Evolutionary conservation across 2,888 invertebrate species (phyloP).

Genomic region (Mesochorus sp.): DNA sequence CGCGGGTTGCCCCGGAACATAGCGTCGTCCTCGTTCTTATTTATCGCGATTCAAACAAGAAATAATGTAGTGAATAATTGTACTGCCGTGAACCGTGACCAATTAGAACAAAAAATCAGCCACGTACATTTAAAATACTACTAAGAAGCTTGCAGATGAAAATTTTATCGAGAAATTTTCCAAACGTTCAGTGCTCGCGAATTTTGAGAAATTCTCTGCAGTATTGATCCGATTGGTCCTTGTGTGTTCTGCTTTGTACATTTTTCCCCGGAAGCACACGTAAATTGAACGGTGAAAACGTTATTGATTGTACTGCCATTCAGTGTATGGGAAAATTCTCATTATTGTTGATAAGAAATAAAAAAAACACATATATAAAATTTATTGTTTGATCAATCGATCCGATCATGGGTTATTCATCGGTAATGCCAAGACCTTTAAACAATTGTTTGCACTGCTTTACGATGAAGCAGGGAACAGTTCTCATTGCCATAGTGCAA

Average conservation of each 20-base stretch:
- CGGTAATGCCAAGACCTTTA: slow-evolving; percentile 57
- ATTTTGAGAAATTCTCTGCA: slow-evolving; percentile 24
- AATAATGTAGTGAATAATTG: slow-evolving; percentile 4
- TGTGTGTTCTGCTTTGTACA: slow-evolving; percentile 2
- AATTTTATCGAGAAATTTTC: not conserved
- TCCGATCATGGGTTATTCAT: slow-evolving; percentile 7
- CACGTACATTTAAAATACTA: not conserved
- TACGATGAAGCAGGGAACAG: slow-evolving; percentile 81
- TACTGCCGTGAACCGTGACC: not conserved
- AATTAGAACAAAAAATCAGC: not conserved
- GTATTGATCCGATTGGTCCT: slow-evolving; percentile 36
- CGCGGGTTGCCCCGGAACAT: slow-evolving; percentile 21
- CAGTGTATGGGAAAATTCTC: slow-evolving; percentile 20
- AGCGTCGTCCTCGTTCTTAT: slow-evolving; percentile 39
- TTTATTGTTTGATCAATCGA: slow-evolving; percentile 23
- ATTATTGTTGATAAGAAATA: slow-evolving; percentile 4
- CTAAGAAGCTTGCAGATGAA: not conserved
- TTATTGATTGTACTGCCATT: slow-evolving; percentile 56
- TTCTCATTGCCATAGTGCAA: slow-evolving; percentile 81
- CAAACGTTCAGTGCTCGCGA: slow-evolving; percentile 1
- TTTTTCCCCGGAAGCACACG: not conserved
- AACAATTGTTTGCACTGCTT: slow-evolving; percentile 79
- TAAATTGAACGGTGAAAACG: slow-evolving; percentile 63
- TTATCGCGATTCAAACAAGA: slow-evolving; percentile 11
- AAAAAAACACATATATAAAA: slow-evolving; percentile 36